phyloP scores from a whole-genome alignment of 2,888 invertebrate genomes.

The Eutolmus rufibarbis region DNA sequence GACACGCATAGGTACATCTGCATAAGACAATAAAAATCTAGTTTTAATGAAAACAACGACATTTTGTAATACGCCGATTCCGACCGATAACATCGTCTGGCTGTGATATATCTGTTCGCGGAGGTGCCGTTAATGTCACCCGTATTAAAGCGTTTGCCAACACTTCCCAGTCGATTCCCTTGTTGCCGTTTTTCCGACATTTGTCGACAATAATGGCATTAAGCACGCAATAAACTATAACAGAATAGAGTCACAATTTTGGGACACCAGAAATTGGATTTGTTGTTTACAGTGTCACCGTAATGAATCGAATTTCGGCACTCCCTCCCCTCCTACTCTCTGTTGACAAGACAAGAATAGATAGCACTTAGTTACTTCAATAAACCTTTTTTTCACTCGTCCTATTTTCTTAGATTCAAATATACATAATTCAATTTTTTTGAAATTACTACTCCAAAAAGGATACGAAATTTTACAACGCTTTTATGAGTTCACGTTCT shows the following conservation, averaged over 20 bases:
- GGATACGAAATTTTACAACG: no score
- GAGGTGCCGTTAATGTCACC: slow-evolving; percentile 4
- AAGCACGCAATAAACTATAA: slow-evolving; percentile 36
- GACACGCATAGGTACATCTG: slow-evolving; percentile 33
- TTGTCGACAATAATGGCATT: slow-evolving; percentile 39
- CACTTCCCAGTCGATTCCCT: background rate
- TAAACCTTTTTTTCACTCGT: background rate
- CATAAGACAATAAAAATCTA: slow-evolving; percentile 30
- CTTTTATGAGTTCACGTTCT: no score
- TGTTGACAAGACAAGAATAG: background rate
- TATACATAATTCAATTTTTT: background rate
- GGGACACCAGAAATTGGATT: slow-evolving; percentile 26
- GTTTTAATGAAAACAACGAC: slow-evolving; percentile 29
- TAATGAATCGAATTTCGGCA: slow-evolving; percentile 9
- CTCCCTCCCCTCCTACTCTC: background rate
- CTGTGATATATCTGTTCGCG: background rate
- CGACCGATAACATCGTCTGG: slow-evolving; percentile 7
- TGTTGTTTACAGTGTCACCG: slow-evolving; percentile 19
- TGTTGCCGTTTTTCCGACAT: slow-evolving; percentile 32
- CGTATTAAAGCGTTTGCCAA: background rate
- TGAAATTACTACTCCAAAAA: no score
- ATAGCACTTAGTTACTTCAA: background rate
- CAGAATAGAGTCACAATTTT: slow-evolving; percentile 16
- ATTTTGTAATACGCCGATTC: slow-evolving; percentile 23
- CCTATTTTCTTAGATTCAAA: background rate